Base-by-base conservation (phyloP, 2,113 vertebrate genomes). In the Numida meleagris region DNA sequence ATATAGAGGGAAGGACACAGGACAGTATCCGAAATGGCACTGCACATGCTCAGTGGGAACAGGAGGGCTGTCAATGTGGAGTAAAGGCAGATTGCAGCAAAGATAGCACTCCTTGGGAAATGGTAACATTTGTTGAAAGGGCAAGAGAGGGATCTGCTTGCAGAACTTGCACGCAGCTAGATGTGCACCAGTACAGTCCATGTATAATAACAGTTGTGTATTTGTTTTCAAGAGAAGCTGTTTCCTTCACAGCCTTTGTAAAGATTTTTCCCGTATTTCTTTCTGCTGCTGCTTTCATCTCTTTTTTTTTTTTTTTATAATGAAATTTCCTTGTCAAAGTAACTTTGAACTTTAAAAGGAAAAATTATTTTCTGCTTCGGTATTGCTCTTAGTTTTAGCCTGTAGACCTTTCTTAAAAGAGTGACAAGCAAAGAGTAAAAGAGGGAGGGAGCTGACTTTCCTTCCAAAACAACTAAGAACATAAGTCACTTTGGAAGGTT, bases 71-170 rank as follows among this genome's bases (percentile, higher is more conserved):
- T 67, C n/a, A 8, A 0, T 12, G 23, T 61, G 53, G 42, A 62
- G 34, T 3, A 95, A 88, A n/a, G 40, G 58, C 59, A 86, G 87
- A 78, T 36, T 62, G n/a, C 36, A 89, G 53, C 33, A 27, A 13
- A 74, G 75, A 92, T 76, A 92, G 23, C 2, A 1, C 43, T 97
- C 65, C 75, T 73, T 65, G 76, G 66, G 61, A 91, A 93, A 77
- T 77, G 58, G 93, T 90, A 85, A 75, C 50, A 81, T 89, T 95
- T 96, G 48, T 36, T 67, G 51, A 91, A 97, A 97, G 84, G 93
- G 71, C 61, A 90, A 92, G 61, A 33, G 84, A 94, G 50, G 34
- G 23, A 50, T 77, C 36, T 31, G 18, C 53, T 33, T 1, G 0
- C 75, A 92, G 43, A 94, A 65, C 55, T 43, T 50, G 53, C 48